Evolutionary conservation across 2,797 vertebrate genomes (phyloP).

Genomic region (Gouania willdenowi): DNA sequence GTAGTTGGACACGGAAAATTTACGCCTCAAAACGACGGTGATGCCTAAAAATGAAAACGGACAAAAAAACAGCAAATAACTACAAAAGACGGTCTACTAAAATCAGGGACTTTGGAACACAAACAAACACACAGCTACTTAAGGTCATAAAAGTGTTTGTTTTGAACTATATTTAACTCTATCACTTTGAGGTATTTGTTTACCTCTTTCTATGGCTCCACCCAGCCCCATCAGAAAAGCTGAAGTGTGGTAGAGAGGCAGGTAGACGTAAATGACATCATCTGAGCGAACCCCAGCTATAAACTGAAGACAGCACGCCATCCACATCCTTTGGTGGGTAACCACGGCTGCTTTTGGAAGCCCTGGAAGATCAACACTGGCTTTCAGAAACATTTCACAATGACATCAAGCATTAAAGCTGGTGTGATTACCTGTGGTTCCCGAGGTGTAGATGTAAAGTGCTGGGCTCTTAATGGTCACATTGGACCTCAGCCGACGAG

Average conservation of each 20-base stretch:
- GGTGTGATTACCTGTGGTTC: constrained; percentile 82
- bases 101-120: constrained; percentile 23
- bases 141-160: constrained; percentile 8
- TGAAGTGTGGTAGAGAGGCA: constrained; percentile 85
- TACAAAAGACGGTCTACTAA: no score
- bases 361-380: constrained; percentile 60
- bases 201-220: constrained; percentile 78
- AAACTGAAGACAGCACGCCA: constrained; percentile 25
- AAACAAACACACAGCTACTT: constrained; percentile 1
- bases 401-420: neutral
- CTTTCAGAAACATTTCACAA: neutral
- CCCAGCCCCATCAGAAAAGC: constrained; percentile 79
- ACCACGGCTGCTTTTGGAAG: constrained; percentile 86
- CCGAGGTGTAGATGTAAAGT: constrained; percentile 89
- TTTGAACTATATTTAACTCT: constrained; percentile 13
- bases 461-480: constrained; percentile 69
- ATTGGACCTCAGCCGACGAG: constrained; percentile 73
- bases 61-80: no score
- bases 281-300: constrained; percentile 49
- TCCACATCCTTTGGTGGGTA: constrained; percentile 70
- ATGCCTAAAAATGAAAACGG: constrained; percentile 76
- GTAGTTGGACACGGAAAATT: constrained; percentile 86
- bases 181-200: neutral
- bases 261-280: constrained; percentile 75
- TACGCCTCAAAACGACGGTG: constrained; percentile 78